Conservation (phyloP, 2,888 invertebrate species). For the Onthophagus sagittarius region DNA sequence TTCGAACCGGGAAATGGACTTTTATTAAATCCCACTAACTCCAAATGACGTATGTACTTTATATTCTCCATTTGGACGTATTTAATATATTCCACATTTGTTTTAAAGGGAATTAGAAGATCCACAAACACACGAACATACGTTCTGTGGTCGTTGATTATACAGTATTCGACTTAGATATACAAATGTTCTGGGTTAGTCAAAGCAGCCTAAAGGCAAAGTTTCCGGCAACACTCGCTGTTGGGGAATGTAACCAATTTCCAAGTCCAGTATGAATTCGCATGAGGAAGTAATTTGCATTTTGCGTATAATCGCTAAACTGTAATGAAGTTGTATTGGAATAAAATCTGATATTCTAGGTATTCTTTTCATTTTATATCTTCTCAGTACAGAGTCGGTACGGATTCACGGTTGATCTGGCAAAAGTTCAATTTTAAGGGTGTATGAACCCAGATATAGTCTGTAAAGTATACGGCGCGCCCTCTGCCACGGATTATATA, state of each 20-base stretch:
- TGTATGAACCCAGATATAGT: conserved; percentile 7
- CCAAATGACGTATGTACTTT: background rate
- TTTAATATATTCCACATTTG: background rate
- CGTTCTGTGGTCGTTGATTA: background rate
- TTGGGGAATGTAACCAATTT: background rate
- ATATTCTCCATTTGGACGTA: background rate
- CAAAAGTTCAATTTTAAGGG: conserved; percentile 13
- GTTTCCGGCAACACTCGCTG: background rate
- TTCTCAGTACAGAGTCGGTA: background rate
- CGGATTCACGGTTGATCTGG: background rate
- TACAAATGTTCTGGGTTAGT: background rate
- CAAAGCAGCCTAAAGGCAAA: background rate
- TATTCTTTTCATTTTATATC: background rate
- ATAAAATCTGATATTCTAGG: background rate
- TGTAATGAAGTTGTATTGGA: background rate
- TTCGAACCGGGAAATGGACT: background rate
- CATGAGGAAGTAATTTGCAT: conserved; percentile 19
- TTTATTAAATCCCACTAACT: background rate
- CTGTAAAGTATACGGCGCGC: background rate
- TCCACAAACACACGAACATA: background rate
- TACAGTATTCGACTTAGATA: background rate
- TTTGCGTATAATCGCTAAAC: conserved; percentile 18
- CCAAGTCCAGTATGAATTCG: conserved; percentile 14
- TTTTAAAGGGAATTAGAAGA: background rate
- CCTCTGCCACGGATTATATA: background rate